Evolutionary conservation across 53 echinoderm and acorn worm species (phyloP).

Genomic region (Zoroaster sp.): DNA sequence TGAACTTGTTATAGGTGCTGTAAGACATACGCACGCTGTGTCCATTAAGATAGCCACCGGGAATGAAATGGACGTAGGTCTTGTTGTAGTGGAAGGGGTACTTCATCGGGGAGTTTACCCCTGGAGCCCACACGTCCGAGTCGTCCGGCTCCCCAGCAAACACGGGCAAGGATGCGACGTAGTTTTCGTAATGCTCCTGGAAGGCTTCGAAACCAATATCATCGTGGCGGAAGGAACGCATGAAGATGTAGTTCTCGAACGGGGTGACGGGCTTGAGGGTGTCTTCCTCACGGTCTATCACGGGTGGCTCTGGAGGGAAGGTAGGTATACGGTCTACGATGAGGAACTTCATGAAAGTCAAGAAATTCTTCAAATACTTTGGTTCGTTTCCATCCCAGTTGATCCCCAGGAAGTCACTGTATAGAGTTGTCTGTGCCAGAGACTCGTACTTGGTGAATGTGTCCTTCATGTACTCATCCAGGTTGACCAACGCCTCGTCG

Average conservation of each 20-base stretch:
- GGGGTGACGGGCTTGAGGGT: conserved; percentile 49
- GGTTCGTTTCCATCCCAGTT: conserved; percentile 75
- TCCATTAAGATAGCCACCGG: conserved; percentile 69
- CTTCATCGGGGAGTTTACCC: conserved; percentile 8
- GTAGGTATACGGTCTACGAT: conserved; percentile 52
- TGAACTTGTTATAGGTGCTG: conserved; percentile 70
- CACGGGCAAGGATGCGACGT: conserved; percentile 47
- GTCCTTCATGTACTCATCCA: conserved; percentile 53
- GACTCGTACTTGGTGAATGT: conserved; percentile 17
- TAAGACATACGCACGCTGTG: conserved; percentile 66
- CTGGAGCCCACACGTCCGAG: conserved; percentile 74
- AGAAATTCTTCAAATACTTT: conserved; percentile 60
- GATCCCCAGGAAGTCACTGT: conserved; percentile 72
- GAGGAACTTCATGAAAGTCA: conserved; percentile 70
- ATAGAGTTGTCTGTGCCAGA: conserved; percentile 45
- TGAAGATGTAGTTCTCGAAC: conserved; percentile 76
- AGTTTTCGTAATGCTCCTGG: conserved; percentile 23
- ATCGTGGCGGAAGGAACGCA: conserved; percentile 61
- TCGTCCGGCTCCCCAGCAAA: conserved; percentile 45
- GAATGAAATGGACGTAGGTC: conserved; percentile 69
- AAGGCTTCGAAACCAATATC: conserved; percentile 59
- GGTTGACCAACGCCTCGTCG: not conserved
- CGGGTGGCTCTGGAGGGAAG: conserved; percentile 73
- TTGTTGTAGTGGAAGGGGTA: conserved; percentile 74
- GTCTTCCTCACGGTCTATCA: conserved; percentile 61